These are phyloP conservation scores for fruit fly (Drosophila melanogaster) DNA, from an alignment of 1,140 invertebrate species.

Conservation along the genomic window Release_6_plus_ISO1_MT NC_004354.4:2125501-2126000, in stretches of 20 bases:
- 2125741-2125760: not conserved
- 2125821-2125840: slow-evolving; percentile 3
- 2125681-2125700: slow-evolving; percentile 14
- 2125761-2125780: not conserved
- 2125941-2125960: no score
- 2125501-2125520: not conserved
- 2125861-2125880: no score
- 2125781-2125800: not conserved
- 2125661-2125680: slow-evolving; percentile 11
- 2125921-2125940: no score
- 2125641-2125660: slow-evolving; percentile 4
- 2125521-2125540: not conserved
- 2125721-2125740: slow-evolving; percentile 3
- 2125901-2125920: no score
- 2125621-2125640: not conserved
- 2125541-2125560: slow-evolving; percentile 9
- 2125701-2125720: not conserved
- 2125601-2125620: slow-evolving; percentile 1
- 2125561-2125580: not conserved
- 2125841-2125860: no score
- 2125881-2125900: not conserved
- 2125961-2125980: no score
- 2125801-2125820: not conserved
- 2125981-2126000: no score
- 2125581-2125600: not conserved